Evolutionary conservation across 1,140 invertebrate genomes (phyloP), one percentile per base, ranked within the genome.

Genomic region (Orius insidiosus): DNA sequence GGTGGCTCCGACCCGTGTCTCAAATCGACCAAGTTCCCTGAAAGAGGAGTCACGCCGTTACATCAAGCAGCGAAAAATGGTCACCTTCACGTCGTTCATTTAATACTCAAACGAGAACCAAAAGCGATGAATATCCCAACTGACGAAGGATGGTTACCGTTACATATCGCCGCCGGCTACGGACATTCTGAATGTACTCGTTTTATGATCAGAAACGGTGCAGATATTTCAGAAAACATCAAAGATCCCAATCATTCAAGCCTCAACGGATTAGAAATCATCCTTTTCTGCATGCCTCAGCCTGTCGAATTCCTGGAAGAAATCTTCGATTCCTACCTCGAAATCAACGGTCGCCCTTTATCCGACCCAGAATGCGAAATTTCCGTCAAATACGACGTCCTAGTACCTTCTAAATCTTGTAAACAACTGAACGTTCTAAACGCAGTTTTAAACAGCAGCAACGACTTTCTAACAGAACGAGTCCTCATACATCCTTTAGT

Each of bases 141-240:
- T 19, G 32, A 46, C 13, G 18, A 19, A 19, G 16, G 19, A 19
- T 18, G 37, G 37, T 45, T 52, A 16, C 52, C 57, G n/a, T 46
- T 58, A 30, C 50, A 53, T 32, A 47, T 40, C 9, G 57, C 58
- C 18, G 46, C 47, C 33, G 10, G 18, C 24, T 40, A 47, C 32
- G 53, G 54, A 31, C 42, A 55, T 38, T 62, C 65, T 50, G 68
- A 73, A 34, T 67, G 71, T 51, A 68, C 74, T 31, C 54, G 60
- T 10, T 54, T 69, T 9, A 60, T 77, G 19, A 50, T 78, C 7
- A 58, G 66, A 41, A 65, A 70, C 51, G 73, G 74, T 19, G 70
- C 68, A 14, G 67, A 69, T 52, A 63, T 76, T 10, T 61, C 70
- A 11, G 64, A 65, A 16, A 64, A 66, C 49, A 69, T 74, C 24